Evolutionary conservation across 2,888 invertebrate species (phyloP), one percentile per base, ranked within the genome.

Genomic region (Adela reaumurella): DNA sequence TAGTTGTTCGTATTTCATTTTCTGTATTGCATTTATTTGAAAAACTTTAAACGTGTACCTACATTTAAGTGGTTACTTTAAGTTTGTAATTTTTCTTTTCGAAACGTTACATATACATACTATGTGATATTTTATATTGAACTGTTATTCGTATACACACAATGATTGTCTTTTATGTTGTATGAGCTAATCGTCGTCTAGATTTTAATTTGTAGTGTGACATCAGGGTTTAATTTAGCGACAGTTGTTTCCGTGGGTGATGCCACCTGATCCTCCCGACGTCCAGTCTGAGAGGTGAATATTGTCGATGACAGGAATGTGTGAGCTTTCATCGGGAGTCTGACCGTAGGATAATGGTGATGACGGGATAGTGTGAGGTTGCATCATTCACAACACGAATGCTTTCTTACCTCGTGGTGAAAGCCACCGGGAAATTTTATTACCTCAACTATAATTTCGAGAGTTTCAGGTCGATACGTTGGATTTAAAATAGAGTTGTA

Each of bases 101-200:
- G 64, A 63, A 65, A 67, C 64, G 65, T 68, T 68, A 65, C 63
- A 65, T 65, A 65, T 71, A 70, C 64, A 67, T 70, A 68, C 63
- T 74, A 73, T 76, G 76, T 77, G 76, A 76, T 77, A 74, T 73
- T 67, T 69, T 62, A 65, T 63, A 48, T 41, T 44, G 14, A 45
- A 48, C 42, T 16, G 29, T 63, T 64, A 63, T 28, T 47, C 29
- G 45, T 45, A 48, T 48, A 46, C 48, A 24, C 24, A 8, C 24
- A n/a, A 24, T 35, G 24, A 35, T 35, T 14, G 35, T 35, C 35
- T 3, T 14, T 35, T 35, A 35, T 8, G 35, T 35, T 35, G 24
- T 24, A 24, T 24, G 14, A 24, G 11, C 35, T 35, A 4, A 35
- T 8, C 14, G n/a, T 24, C n/a, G n/a, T 14, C 14, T 35, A 35